Evolutionary conservation across 2,797 vertebrate species (phyloP).

Genomic region (Melanotaenia trifasciata): DNA sequence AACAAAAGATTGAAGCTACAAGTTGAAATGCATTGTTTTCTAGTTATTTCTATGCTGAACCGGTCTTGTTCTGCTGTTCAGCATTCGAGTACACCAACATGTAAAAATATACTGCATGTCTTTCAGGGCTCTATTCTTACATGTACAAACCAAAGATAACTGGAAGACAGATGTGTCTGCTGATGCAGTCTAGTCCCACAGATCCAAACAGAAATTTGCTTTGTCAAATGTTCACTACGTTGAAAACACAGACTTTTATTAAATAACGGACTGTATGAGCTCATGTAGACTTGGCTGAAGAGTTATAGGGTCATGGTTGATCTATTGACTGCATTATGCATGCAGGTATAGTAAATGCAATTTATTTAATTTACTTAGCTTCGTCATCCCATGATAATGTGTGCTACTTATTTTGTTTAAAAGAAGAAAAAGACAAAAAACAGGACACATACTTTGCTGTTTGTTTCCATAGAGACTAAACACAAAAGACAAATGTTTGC

Average conservation of each 20-base stretch:
- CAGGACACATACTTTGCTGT: slow-evolving; percentile 3
- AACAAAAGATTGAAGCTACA: slow-evolving; percentile 4
- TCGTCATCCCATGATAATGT: neutral
- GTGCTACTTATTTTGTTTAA: slow-evolving; percentile 15
- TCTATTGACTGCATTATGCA: slow-evolving; percentile 23
- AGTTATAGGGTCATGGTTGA: slow-evolving; percentile 5
- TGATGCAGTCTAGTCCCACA: slow-evolving; percentile 29
- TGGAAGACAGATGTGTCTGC: neutral
- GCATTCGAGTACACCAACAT: neutral
- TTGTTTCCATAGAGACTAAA: slow-evolving; percentile 56
- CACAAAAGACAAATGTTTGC: slow-evolving; percentile 10
- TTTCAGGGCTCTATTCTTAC: neutral
- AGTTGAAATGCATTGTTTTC: neutral
- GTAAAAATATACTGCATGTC: neutral
- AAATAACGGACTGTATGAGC: slow-evolving; percentile 42
- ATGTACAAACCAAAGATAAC: slow-evolving; percentile 31
- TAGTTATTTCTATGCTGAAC: slow-evolving; percentile 11
- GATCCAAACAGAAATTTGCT: slow-evolving; percentile 11
- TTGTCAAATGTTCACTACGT: slow-evolving; percentile 14
- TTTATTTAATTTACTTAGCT: slow-evolving; percentile 4
- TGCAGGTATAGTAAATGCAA: slow-evolving; percentile 10
- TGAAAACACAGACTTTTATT: slow-evolving; percentile 28
- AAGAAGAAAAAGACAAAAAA: neutral
- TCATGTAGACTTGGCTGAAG: slow-evolving; percentile 11
- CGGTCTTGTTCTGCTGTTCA: neutral